phyloP scores from a whole-genome alignment of 1,140 invertebrate species.

The Temnothorax curvispinosus region DNA sequence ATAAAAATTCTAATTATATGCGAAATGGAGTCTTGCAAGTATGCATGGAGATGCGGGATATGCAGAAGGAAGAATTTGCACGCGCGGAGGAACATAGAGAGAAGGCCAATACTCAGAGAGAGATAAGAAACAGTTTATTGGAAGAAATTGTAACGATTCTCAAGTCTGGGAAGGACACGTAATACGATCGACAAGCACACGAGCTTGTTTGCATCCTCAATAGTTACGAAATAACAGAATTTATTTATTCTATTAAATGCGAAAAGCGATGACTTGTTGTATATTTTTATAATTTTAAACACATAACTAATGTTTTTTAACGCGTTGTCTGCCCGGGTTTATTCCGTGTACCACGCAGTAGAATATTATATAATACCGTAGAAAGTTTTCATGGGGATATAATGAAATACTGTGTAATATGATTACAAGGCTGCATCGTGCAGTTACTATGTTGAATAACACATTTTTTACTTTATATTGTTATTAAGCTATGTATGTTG shows the following conservation, averaged over 20 bases:
- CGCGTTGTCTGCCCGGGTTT: neutral
- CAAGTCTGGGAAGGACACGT: conserved; percentile 11
- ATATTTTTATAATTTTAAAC: conserved; percentile 17
- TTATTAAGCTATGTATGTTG: neutral
- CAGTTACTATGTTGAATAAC: too few species aligned
- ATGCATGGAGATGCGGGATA: conserved; percentile 39
- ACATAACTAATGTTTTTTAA: neutral
- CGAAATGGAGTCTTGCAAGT: conserved; percentile 31
- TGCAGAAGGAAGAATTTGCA: conserved; percentile 15
- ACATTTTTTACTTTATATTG: neutral
- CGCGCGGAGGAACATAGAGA: conserved; percentile 32
- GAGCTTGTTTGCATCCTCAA: neutral
- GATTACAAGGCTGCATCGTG: too few species aligned
- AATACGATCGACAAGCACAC: neutral
- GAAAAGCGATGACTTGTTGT: neutral
- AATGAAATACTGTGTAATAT: too few species aligned
- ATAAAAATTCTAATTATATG: conserved; percentile 16
- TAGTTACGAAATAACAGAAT: conserved; percentile 10
- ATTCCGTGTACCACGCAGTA: neutral
- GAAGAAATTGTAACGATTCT: conserved; percentile 14
- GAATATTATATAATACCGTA: too few species aligned
- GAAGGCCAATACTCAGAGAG: conserved; percentile 17
- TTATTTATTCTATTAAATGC: conserved; percentile 47
- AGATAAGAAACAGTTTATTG: conserved; percentile 14
- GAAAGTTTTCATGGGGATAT: too few species aligned